Base-by-base conservation (phyloP, 1,140 invertebrate species). In the Apocrypta bakeri region DNA sequence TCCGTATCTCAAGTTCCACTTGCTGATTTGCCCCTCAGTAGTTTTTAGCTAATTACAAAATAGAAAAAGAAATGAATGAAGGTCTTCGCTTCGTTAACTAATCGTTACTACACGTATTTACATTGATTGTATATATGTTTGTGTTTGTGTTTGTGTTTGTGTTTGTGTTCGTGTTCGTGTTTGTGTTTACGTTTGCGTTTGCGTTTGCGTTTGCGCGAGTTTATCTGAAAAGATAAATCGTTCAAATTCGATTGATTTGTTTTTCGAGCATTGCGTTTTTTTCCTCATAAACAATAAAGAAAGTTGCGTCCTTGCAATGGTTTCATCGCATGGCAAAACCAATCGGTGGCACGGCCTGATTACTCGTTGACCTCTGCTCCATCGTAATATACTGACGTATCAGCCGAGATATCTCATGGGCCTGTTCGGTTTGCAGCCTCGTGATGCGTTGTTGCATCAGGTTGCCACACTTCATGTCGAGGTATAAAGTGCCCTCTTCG, bases 381-480 rank as follows among this genome's bases (percentile, higher is more conserved):
- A 97, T 95, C 82, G 96, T 97, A 88, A 99, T 98, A 92, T 99
- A 99, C 90, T 99, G 98, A 24, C 97, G 94, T 87, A 99, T 98
- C 79, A 99, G 94, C 84, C 98, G 95, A 14, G 98, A 98, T 84
- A 99, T 98, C 90, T 98, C 97, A 89, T 98, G 97, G 11, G 98
- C 98, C 92, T 99, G 98, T 90, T 99, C 98, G 2, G 98, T 99
- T 90, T 99, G 98, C 81, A 99, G 95, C 86, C 98, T 94, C 29
- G 98, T 98, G 83, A 99, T 98, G 83, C 98, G 94, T 92, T 99
- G 98, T 88, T 98, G 97, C 95, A 99, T 97, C 85, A 99, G 92
- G 89, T 98, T 99, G 25, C 98, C 98, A 89, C 97, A 97, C 92
- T 99, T 99, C 96, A 99, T 97, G 92, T 99, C 98, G 89, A 99